Percentiles rank a stretch among this genome's conserved stretches.
These are phyloP conservation scores for Tapirus indicus DNA, from an alignment of 2,797 vertebrate genomes.

Conservation along the genomic window DNA sequence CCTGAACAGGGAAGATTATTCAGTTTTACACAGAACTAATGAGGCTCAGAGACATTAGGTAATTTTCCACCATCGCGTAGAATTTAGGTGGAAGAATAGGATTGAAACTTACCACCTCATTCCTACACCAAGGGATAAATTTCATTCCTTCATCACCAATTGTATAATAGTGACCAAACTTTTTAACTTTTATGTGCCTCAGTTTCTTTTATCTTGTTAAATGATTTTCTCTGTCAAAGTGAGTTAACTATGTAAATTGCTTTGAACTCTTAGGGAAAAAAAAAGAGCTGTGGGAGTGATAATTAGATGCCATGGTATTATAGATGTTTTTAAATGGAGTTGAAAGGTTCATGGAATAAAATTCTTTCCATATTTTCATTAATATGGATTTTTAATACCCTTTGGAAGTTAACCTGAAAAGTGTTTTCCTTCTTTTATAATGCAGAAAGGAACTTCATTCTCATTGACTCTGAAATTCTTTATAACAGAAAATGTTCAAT, in stretches of 20 bases:
- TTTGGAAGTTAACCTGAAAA: slow-evolving; percentile 80
- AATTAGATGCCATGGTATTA: slow-evolving; percentile 78
- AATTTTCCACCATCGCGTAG: background rate
- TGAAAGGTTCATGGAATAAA: slow-evolving; percentile 84
- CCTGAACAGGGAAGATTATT: background rate
- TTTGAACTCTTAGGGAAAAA: slow-evolving; percentile 70
- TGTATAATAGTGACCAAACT: slow-evolving; percentile 45
- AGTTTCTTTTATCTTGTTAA: slow-evolving; percentile 72
- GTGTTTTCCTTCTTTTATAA: slow-evolving; percentile 59
- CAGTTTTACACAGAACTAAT: background rate
- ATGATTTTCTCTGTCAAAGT: slow-evolving; percentile 63
- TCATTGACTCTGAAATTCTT: slow-evolving; percentile 52
- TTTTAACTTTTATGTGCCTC: slow-evolving; percentile 58
- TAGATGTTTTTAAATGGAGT: slow-evolving; percentile 77
- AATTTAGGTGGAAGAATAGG: slow-evolving; percentile 23
- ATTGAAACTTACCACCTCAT: background rate
- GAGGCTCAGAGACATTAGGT: background rate
- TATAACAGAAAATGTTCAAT: slow-evolving; percentile 39
- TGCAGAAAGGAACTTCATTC: slow-evolving; percentile 65
- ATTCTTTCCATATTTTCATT: slow-evolving; percentile 81
- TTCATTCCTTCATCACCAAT: background rate
- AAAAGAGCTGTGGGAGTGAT: slow-evolving; percentile 74
- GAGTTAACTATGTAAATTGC: slow-evolving; percentile 81
- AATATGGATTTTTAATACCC: slow-evolving; percentile 84
- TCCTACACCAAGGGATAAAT: background rate